Evolutionary conservation across 2,113 vertebrate species (phyloP), one percentile per base, ranked within the genome.

Genomic region (Hippocampus guttulatus): DNA sequence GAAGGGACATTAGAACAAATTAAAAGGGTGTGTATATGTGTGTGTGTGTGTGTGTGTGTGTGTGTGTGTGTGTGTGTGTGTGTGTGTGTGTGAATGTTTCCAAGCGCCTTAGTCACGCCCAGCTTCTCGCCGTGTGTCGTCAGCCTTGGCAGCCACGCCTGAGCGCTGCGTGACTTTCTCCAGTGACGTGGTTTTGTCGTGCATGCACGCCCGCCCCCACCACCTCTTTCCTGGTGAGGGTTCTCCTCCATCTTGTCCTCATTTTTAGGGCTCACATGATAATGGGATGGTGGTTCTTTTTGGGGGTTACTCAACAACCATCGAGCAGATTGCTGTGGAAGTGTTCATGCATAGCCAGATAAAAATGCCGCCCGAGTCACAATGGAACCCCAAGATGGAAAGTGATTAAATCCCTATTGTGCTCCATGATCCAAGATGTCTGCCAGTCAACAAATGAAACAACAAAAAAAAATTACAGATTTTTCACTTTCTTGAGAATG

Each of bases 1-100:
- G 80, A 81, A 75, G 77, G 76, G 80, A 89, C 84, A 87, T 88
- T 87, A 92, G 91, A 92, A 23, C 88, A 92, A 90, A 92, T 90
- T 85, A 90, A 90, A 91, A 84, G 82, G 87, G 86, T 70, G 66
- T 75, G 73, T 87, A 74, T 85, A 77, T 86, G 74, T 81, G 78
- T 80, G 55, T 27, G 55, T 58, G 52, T 23, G 52, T 57, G 21
- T n/a, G 75, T 84, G n/a, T 57, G 54, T 23, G 54, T 57, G 54
- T 57, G 54, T 23, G 23, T 58, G 55, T 58, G 73, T 84, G 9
- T 58, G 55, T 25, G 55, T 14, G 55, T 27, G 55, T 14, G 27
- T 58, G 33, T 38, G 33, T 38, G 33, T 38, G 33, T 38, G 33
- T 38, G 33, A 38, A 38, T 27, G 15, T 61, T 61, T 61, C 58